Base-by-base conservation (phyloP, 1,140 invertebrate genomes). In the Papilio xuthus region DNA sequence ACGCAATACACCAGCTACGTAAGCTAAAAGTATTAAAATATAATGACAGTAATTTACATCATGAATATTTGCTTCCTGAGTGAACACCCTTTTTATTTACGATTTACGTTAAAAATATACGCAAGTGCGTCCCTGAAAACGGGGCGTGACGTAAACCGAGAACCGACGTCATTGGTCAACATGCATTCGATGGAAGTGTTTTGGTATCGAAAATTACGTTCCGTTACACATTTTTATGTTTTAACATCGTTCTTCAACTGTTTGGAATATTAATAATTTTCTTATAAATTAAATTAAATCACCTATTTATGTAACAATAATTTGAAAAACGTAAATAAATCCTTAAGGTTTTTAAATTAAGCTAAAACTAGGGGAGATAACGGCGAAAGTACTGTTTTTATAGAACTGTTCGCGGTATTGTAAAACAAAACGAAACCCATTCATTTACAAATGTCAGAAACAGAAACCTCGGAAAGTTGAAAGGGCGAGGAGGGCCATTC, bases 41-140 rank as follows among this genome's bases (percentile, higher is more conserved):
- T 84, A 76, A 63, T 50, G 53, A 76, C 70, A 73, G 80, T 87
- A 78, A 85, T 79, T 74, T 23, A 77, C 81, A 77, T 83, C 80
- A 78, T 83, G 86, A 85, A 84, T 84, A 81, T 86, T 85, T 81
- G 83, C 80, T 86, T 84, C 86, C 80, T 79, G 83, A 80, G 80
- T 87, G 80, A 84, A 84, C 83, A 84, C 76, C 71, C 79, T 85
- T 85, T 88, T 89, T 72, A 47, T 47, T 72, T 72, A 72, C 70
- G 20, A 86, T 89, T 87, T 88, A 88, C 83, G 85, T 86, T 83
- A 81, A 82, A 88, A 90, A 91, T 89, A 90, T 90, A 90, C 87
- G 85, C 82, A 85, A 92, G 84, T 91, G 87, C 90, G 91, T 86
- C 90, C 90, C 90, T 92, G 91, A 92, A 91, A 89, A 86, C 82